Evolutionary conservation across 2,113 vertebrate species (phyloP).

Genomic region (Pseudois nayaur): DNA sequence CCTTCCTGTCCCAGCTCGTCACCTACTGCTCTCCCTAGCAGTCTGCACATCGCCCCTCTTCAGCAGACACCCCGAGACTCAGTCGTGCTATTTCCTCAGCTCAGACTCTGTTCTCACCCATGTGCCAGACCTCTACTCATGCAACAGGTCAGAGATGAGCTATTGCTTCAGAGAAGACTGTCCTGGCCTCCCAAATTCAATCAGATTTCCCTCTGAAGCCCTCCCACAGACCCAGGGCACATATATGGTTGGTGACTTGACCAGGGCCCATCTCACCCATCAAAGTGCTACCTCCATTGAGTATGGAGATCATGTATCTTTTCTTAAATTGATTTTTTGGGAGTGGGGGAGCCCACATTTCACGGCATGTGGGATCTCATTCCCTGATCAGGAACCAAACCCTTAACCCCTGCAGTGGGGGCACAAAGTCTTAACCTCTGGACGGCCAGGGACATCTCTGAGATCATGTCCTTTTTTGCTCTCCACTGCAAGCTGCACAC

Average conservation of each 20-base stretch:
- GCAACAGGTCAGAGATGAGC: not conserved
- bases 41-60: too few relatives aligned
- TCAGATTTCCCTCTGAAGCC: not conserved
- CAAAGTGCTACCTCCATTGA: not conserved
- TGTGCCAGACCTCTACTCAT: not conserved
- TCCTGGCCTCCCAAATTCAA: not conserved
- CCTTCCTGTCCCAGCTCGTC: not conserved
- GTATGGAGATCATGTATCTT: not conserved
- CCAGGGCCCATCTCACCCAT: not conserved
- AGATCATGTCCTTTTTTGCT: not conserved
- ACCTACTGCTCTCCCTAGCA: rapidly evolving
- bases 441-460: not conserved
- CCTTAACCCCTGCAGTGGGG: not conserved
- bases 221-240: not conserved
- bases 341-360: not conserved
- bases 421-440: not conserved
- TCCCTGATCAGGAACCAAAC: not conserved
- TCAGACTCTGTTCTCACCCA: not conserved
- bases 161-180: not conserved
- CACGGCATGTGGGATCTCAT: not conserved
- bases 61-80: not conserved
- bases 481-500: not conserved
- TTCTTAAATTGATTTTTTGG: not conserved
- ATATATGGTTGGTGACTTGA: rapidly evolving
- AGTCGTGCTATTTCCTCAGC: not conserved